A percentile compares a stretch with the other conserved stretches of the same genome.
Conservation (phyloP, 2,888 invertebrate genomes). For the Drymonia ruficornis region DNA sequence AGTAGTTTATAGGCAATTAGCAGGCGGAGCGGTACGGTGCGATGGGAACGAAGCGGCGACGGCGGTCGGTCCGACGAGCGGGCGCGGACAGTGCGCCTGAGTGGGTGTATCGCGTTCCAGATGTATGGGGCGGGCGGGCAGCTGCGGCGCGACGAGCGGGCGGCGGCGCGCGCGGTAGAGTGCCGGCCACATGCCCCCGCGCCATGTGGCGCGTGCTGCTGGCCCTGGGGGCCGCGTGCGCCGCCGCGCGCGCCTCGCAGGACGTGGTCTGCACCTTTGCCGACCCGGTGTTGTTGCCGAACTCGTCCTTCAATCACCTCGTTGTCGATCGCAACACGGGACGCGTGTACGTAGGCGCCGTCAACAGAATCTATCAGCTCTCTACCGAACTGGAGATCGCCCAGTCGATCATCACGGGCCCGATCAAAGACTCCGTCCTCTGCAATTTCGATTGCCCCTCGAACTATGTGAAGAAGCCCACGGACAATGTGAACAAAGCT, state of each 20-base stretch:
- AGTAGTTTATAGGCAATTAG: constrained; percentile 53
- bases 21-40: constrained; percentile 76
- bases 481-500: constrained; percentile 97
- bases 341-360: constrained; percentile 94
- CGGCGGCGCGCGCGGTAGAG: constrained; percentile 72
- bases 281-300: constrained; percentile 86
- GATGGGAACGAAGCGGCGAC: constrained; percentile 72
- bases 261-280: constrained; percentile 89
- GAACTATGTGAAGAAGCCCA: constrained; percentile 89
- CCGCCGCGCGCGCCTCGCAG: constrained; percentile 82
- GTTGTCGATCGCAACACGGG: constrained; percentile 97
- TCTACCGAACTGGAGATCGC: constrained; percentile 93
- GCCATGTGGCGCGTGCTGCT: constrained; percentile 84
- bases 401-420: constrained; percentile 92
- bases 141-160: constrained; percentile 64
- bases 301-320: constrained; percentile 93
- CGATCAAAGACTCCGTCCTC: constrained; percentile 94
- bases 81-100: constrained; percentile 74
- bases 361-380: constrained; percentile 96
- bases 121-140: constrained; percentile 72
- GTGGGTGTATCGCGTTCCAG: constrained; percentile 82
- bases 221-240: constrained; percentile 83
- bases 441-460: constrained; percentile 95
- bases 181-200: constrained; percentile 80
- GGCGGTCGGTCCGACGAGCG: constrained; percentile 48